phyloP scores from a whole-genome alignment of 1,140 invertebrate genomes.

The Thalassaphorura encarpata region DNA sequence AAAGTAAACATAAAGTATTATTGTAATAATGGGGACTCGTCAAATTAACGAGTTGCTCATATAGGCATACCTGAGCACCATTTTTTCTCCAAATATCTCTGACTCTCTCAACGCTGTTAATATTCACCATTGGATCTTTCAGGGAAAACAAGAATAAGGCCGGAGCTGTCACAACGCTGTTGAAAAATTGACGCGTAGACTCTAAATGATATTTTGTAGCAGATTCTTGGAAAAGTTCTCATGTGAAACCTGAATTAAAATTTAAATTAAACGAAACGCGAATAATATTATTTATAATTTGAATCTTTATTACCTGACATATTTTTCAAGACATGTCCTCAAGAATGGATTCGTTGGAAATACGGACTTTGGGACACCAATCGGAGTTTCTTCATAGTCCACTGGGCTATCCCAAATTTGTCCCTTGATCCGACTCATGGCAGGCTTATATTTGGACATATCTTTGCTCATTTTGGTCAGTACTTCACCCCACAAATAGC shows the following conservation, averaged over 20 bases:
- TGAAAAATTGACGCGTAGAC: conserved; percentile 16
- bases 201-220: conserved; percentile 13
- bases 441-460: neutral
- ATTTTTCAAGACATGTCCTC: conserved; percentile 10
- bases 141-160: conserved; percentile 17
- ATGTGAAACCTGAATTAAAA: too few species aligned
- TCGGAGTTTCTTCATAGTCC: conserved; percentile 5
- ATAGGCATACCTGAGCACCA: too few species aligned
- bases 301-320: too few species aligned
- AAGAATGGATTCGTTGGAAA: conserved; percentile 2
- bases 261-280: too few species aligned
- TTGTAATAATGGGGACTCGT: too few species aligned
- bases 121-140: conserved; percentile 16
- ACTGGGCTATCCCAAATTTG: conserved; percentile 23
- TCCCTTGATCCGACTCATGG: conserved; percentile 1
- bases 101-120: conserved; percentile 14
- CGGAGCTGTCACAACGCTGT: conserved; percentile 11
- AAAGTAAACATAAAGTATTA: too few species aligned
- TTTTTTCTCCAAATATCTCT: conserved; percentile 9
- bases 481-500: conserved; percentile 73
- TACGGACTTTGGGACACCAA: conserved; percentile 17
- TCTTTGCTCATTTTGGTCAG: conserved; percentile 50
- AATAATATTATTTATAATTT: too few species aligned
- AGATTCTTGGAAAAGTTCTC: neutral
- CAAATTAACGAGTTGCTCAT: too few species aligned